phyloP scores from a whole-genome alignment of 2,888 invertebrate species.

The Pyrocoelia pectoralis region DNA sequence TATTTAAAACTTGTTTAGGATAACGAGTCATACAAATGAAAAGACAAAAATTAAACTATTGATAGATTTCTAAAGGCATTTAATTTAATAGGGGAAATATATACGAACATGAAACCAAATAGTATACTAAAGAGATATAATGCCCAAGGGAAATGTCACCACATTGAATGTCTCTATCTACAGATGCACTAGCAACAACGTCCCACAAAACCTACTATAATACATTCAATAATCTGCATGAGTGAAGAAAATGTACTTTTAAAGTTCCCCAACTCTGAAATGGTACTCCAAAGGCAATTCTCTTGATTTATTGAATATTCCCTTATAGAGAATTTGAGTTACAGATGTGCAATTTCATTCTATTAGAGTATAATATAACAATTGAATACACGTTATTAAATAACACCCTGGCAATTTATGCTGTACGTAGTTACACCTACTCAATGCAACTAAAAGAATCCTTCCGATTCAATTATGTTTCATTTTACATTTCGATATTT shows the following conservation, averaged over 20 bases:
- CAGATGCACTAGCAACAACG: constrained; percentile 22
- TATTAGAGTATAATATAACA: not conserved
- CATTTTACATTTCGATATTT: no score
- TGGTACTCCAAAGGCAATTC: constrained; percentile 10
- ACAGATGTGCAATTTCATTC: constrained; percentile 10
- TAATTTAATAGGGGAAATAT: constrained; percentile 3
- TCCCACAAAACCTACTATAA: constrained; percentile 25
- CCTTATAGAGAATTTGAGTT: constrained; percentile 2
- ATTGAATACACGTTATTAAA: not conserved
- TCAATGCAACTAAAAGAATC: no score
- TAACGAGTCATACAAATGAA: not conserved
- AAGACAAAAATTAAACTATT: not conserved
- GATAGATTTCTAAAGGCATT: not conserved
- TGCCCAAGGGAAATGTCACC: constrained; percentile 29
- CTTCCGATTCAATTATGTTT: no score
- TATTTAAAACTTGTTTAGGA: constrained; percentile 15
- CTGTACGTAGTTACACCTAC: not conserved
- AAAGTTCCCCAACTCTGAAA: constrained; percentile 17
- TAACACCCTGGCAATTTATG: not conserved
- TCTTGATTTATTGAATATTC: constrained; percentile 22
- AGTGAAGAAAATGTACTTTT: constrained; percentile 21
- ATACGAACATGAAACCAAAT: constrained; percentile 19
- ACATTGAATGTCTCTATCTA: constrained; percentile 29
- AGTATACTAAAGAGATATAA: constrained; percentile 23
- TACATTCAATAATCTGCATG: constrained; percentile 27